Percentiles rank a stretch among this genome's conserved stretches.
Evolutionary conservation across 2,888 invertebrate species (phyloP).

Genomic region (Drymonia ruficornis): DNA sequence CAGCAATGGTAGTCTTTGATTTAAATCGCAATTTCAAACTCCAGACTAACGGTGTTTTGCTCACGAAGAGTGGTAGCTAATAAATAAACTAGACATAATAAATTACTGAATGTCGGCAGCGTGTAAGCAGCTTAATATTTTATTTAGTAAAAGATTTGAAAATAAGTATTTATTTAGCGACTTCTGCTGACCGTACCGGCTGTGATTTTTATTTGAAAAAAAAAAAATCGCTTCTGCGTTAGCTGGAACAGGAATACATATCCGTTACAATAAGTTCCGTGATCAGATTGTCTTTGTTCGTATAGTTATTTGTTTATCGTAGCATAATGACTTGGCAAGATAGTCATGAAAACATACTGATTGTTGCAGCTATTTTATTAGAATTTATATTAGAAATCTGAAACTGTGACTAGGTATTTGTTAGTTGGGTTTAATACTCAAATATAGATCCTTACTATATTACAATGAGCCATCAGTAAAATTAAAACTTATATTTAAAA

Average conservation of each 20-base stretch:
- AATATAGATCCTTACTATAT: no score
- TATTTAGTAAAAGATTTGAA: background rate
- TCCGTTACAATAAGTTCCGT: slow-evolving; percentile 75
- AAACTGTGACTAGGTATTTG: no score
- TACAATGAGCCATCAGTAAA: no score
- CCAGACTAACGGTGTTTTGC: background rate
- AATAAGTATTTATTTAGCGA: no score
- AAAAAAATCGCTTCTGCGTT: slow-evolving; percentile 34
- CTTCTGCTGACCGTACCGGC: slow-evolving; percentile 35
- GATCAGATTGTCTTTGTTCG: slow-evolving; percentile 55
- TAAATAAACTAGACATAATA: background rate
- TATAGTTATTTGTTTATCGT: slow-evolving; percentile 28
- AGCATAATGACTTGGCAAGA: slow-evolving; percentile 26
- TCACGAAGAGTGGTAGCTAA: background rate
- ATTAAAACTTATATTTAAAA: no score
- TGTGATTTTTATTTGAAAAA: slow-evolving; percentile 35
- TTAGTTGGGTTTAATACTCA: no score
- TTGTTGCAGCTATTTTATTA: no score
- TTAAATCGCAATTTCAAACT: background rate
- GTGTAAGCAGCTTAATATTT: background rate
- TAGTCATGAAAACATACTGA: background rate
- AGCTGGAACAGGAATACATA: slow-evolving; percentile 64
- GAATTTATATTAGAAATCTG: no score
- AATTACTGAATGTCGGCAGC: background rate
- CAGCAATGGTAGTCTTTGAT: slow-evolving; percentile 6